Percentiles rank a stretch among this genome's conserved stretches.
phyloP scores from a whole-genome alignment of 23 tunicate genomes.

The Styela plicata region DNA sequence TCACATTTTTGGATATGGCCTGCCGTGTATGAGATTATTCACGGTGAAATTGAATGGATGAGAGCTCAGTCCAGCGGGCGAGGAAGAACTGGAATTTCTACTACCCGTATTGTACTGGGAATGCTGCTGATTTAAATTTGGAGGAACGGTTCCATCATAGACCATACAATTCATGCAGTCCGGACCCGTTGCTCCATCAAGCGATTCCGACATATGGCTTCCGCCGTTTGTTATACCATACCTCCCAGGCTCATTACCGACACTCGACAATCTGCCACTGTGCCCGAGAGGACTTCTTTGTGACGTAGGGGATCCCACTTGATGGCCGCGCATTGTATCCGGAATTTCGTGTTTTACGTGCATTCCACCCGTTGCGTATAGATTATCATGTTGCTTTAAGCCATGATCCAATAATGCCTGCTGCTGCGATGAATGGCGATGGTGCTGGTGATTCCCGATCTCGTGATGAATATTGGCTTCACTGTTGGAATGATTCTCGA shows the following conservation, averaged over 20 bases:
- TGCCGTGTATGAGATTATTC: slow-evolving; percentile 61
- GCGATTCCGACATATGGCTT: slow-evolving; percentile 25
- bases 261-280: slow-evolving; percentile 1
- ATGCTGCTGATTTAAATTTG: slow-evolving; percentile 9
- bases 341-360: slow-evolving; percentile 86
- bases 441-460: slow-evolving; percentile 11
- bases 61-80: slow-evolving; percentile 14
- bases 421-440: slow-evolving; percentile 14
- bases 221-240: neutral
- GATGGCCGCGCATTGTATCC: slow-evolving; percentile 18
- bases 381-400: slow-evolving; percentile 35
- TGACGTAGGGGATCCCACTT: slow-evolving; percentile 16
- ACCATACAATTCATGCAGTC: slow-evolving; percentile 25
- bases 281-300: slow-evolving; percentile 57
- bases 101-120: neutral
- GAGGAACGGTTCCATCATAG: neutral
- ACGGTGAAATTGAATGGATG: slow-evolving; percentile 70
- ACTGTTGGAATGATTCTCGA: neutral
- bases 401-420: slow-evolving; percentile 34
- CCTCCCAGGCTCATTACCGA: neutral
- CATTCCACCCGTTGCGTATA: slow-evolving; percentile 32
- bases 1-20: slow-evolving; percentile 30
- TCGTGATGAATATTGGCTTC: neutral
- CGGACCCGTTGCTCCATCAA: neutral
- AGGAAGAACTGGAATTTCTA: slow-evolving; percentile 23